Evolutionary conservation across 1,140 invertebrate genomes (phyloP).

Genomic region (Nomia melanderi): DNA sequence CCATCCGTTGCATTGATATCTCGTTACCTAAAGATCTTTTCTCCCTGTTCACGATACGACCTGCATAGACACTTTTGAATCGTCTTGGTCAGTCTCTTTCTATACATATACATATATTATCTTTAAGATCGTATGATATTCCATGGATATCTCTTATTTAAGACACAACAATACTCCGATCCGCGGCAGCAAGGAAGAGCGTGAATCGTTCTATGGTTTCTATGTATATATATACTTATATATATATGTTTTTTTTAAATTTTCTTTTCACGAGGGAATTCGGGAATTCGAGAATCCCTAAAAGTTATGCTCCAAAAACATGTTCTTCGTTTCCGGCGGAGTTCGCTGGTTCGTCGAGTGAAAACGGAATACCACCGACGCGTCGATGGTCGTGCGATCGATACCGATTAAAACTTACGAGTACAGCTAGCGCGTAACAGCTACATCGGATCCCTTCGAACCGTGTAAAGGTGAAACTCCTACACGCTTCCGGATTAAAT

Average conservation of each 20-base stretch:
- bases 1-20: not conserved
- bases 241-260: no score
- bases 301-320: slow-evolving; percentile 27
- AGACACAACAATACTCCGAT: slow-evolving; percentile 37
- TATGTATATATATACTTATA: no score
- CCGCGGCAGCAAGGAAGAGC: not conserved
- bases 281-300: slow-evolving; percentile 36
- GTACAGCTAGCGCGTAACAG: not conserved
- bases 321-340: not conserved
- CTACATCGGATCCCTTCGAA: not conserved
- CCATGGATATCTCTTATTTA: slow-evolving; percentile 28
- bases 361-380: not conserved
- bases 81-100: slow-evolving; percentile 34
- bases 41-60: not conserved
- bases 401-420: slow-evolving; percentile 27
- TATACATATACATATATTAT: slow-evolving; percentile 4
- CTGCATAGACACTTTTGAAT: slow-evolving; percentile 11
- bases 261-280: slow-evolving; percentile 20
- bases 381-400: slow-evolving; percentile 4
- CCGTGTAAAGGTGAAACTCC: not conserved
- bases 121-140: slow-evolving; percentile 36
- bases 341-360: slow-evolving; percentile 8
- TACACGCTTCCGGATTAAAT: slow-evolving; percentile 7
- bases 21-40: not conserved
- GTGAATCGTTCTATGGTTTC: slow-evolving; percentile 9